Evolutionary conservation across 2,888 invertebrate species (phyloP).

Genomic region (Phytoseiulus persimilis): DNA sequence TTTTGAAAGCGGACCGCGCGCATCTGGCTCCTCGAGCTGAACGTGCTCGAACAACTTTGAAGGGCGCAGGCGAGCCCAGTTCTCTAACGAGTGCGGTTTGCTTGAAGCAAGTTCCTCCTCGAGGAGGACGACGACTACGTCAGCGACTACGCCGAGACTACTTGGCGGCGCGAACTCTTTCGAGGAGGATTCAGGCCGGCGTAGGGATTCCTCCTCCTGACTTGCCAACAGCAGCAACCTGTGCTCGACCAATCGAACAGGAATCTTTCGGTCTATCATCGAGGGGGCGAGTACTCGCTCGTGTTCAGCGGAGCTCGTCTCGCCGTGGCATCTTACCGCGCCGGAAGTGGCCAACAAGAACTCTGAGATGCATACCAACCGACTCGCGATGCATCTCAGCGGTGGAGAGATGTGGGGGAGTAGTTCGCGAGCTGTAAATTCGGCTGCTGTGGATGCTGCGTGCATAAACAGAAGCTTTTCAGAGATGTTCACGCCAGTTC

Average conservation of each 20-base stretch:
- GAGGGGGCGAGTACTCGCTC: background rate
- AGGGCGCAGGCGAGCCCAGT: background rate
- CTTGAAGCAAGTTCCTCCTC: background rate
- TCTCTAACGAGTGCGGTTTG: slow-evolving; percentile 5
- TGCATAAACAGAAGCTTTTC: background rate
- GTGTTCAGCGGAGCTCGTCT: background rate
- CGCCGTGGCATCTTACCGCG: background rate
- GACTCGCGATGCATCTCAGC: no score
- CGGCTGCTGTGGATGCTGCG: background rate
- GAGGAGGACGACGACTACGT: background rate
- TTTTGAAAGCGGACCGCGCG: background rate
- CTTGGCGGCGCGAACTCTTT: background rate
- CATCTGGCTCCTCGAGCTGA: background rate
- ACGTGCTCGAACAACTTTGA: background rate
- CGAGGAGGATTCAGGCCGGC: background rate
- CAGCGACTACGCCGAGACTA: background rate
- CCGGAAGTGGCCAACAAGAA: background rate
- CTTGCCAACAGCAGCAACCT: background rate
- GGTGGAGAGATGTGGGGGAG: background rate
- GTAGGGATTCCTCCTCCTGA: background rate
- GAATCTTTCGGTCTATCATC: background rate
- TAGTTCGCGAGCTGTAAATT: background rate
- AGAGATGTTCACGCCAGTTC: background rate
- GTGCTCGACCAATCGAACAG: background rate
- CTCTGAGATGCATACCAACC: background rate